These are phyloP conservation scores for Glandiceps talaboti DNA, from an alignment of 53 echinoderm and acorn worm genomes.

Conservation along the genomic window DNA sequence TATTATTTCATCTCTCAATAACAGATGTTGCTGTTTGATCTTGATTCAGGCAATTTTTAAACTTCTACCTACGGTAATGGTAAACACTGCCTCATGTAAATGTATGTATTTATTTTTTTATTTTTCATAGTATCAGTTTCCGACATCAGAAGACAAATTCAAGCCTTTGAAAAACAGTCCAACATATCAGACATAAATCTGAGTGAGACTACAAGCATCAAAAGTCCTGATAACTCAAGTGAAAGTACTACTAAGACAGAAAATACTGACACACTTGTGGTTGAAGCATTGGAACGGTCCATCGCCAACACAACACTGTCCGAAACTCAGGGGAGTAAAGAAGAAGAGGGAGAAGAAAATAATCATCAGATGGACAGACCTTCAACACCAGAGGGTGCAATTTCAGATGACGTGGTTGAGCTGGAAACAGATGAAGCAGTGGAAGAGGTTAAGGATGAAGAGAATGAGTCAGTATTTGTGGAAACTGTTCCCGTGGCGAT, in stretches of 20 bases:
- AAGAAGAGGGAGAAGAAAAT: no score
- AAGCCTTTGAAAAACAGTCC: neutral
- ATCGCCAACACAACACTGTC: neutral
- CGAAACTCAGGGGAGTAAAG: no score
- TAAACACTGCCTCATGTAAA: no score
- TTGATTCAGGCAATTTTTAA: no score
- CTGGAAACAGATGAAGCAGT: neutral
- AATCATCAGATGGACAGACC: neutral
- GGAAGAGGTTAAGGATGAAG: slow-evolving; percentile 17
- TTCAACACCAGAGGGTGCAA: neutral
- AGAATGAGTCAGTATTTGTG: slow-evolving; percentile 16
- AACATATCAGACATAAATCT: neutral
- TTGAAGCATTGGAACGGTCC: neutral
- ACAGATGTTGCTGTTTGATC: no score
- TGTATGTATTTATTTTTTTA: neutral
- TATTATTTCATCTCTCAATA: no score
- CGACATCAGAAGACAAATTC: neutral
- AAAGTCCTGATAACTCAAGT: neutral
- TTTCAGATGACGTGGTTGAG: neutral
- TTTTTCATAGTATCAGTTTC: neutral
- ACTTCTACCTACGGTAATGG: no score
- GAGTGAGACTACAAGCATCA: neutral
- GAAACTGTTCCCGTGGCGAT: slow-evolving; percentile 15
- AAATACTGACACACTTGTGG: neutral
- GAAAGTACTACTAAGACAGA: no score